Evolutionary conservation across 92 coral and sea anemone species (phyloP).

Genomic region (Plumapathes pennacea): DNA sequence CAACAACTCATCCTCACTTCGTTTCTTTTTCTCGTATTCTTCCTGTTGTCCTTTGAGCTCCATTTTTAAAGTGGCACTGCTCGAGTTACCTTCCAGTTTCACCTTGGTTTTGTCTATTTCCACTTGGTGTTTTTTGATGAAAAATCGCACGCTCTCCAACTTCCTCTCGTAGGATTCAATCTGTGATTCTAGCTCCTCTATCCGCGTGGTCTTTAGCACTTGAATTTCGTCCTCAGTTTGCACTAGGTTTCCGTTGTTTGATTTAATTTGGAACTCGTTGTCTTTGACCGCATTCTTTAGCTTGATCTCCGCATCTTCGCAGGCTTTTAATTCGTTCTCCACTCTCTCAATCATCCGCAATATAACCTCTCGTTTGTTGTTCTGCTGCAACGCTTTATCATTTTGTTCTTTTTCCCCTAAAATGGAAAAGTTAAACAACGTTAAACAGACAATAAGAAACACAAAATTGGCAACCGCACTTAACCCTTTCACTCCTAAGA

Average conservation of each 20-base stretch:
- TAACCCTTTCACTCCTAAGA: too few species aligned
- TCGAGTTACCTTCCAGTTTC: slow-evolving; percentile 53
- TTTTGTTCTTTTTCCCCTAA: slow-evolving; percentile 46
- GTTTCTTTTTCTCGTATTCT: slow-evolving; percentile 57
- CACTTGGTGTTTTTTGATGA: slow-evolving; percentile 68
- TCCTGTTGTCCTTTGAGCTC: slow-evolving; percentile 69
- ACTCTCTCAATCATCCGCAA: slow-evolving; percentile 82
- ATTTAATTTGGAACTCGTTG: slow-evolving; percentile 68
- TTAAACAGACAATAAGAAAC: too few species aligned
- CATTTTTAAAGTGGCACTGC: slow-evolving; percentile 50
- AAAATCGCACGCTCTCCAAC: slow-evolving; percentile 78
- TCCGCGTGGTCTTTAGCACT: slow-evolving; percentile 52
- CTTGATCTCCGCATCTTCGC: slow-evolving; percentile 66
- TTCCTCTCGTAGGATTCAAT: slow-evolving; percentile 64
- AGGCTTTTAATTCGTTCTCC: slow-evolving; percentile 67
- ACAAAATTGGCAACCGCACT: too few species aligned
- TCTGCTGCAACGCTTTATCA: slow-evolving; percentile 29
- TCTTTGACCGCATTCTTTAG: slow-evolving; percentile 54
- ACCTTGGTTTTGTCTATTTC: slow-evolving; percentile 75
- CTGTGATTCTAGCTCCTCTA: slow-evolving; percentile 45
- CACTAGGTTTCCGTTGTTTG: slow-evolving; percentile 53
- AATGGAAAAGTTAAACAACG: too few species aligned
- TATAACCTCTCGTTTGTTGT: slow-evolving; percentile 62
- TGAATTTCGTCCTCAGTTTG: slow-evolving; percentile 59
- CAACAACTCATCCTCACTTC: slow-evolving; percentile 63